Evolutionary conservation across 1,140 invertebrate species (phyloP), one percentile per base, ranked within the genome.

Genomic region (Phthorimaea operculella): DNA sequence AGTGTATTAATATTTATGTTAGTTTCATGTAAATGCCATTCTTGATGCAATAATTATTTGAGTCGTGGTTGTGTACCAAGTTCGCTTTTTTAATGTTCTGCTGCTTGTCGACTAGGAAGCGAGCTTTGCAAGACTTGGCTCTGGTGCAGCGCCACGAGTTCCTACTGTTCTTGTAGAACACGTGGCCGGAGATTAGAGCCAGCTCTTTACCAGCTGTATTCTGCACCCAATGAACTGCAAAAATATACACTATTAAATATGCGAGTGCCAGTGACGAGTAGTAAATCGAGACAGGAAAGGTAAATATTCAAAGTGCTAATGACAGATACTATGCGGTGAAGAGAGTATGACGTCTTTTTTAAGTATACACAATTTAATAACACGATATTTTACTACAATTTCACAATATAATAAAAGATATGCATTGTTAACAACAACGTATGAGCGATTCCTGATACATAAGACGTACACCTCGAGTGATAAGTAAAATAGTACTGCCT

Each of bases 121-220:
- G 52, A 9, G 64, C 55, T 33, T 56, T 60, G 44, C 69, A 72
- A 0, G n/a, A 51, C 5, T 53, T 60, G 0, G 53, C 54, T 10
- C 34, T 44, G 14, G 62, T 59, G 14, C 70, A 72, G 0, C 39
- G n/a, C 62, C 62, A 70, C 14, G 47, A 47, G 11, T 59, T 51
- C 14, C 48, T 57, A 47, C 63, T 67, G 36, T 70, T 64, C 7
- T 59, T 57, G 50, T 74, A 74, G 57, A 70, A 76, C 0, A 67
- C 73, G 52, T 64, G 73, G 4, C 73, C 73, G 16, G 67, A 60
- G 0, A 72, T 44, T 14, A 76, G 61, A 1, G 59, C 60, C 39
- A 72, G 16, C 14, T 62, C 52, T 42, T 68, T 68, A 0, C 73
- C 73, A 11, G 54, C 53, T 3, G 47, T 39, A 33, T 66, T 72